These are phyloP conservation scores for Indicator indicator DNA, from an alignment of 2,113 vertebrate species.

Conservation along the genomic window DNA sequence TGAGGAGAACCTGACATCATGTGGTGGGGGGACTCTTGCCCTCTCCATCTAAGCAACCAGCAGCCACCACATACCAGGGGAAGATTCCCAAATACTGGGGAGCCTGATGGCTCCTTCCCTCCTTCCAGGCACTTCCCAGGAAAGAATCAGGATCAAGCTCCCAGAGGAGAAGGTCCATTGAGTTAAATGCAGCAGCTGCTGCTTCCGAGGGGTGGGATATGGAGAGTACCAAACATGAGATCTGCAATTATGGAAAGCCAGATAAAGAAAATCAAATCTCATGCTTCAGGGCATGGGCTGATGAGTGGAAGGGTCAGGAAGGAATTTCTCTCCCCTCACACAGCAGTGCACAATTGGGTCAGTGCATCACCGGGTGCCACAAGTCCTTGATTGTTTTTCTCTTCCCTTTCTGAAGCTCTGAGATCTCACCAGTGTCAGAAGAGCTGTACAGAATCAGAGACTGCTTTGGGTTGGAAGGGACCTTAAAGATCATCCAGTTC, in stretches of 20 bases:
- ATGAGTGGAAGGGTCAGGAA: slow-evolving; percentile 54
- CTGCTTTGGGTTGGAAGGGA: too few species aligned
- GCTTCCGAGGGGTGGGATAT: slow-evolving; percentile 20
- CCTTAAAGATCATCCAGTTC: too few species aligned
- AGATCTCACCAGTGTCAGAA: not conserved
- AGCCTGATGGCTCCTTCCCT: not conserved
- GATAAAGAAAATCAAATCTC: slow-evolving; percentile 71
- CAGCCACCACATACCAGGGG: not conserved
- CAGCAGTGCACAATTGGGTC: slow-evolving; percentile 62
- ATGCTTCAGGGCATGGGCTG: slow-evolving; percentile 57
- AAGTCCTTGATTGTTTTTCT: not conserved
- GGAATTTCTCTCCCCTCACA: slow-evolving; percentile 63
- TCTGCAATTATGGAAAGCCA: slow-evolving; percentile 40
- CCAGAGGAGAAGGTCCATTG: slow-evolving; percentile 20
- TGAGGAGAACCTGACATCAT: fast-evolving
- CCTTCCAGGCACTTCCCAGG: not conserved
- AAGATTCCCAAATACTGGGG: not conserved
- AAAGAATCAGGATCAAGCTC: not conserved
- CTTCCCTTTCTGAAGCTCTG: not conserved
- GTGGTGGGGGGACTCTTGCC: not conserved
- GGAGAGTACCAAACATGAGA: not conserved
- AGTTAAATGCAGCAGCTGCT: slow-evolving; percentile 38
- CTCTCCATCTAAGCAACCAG: not conserved
- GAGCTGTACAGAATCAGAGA: not conserved
- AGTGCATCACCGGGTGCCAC: slow-evolving; percentile 23